phyloP scores from a whole-genome alignment of 2,113 vertebrate genomes.

The Passer montanus region DNA sequence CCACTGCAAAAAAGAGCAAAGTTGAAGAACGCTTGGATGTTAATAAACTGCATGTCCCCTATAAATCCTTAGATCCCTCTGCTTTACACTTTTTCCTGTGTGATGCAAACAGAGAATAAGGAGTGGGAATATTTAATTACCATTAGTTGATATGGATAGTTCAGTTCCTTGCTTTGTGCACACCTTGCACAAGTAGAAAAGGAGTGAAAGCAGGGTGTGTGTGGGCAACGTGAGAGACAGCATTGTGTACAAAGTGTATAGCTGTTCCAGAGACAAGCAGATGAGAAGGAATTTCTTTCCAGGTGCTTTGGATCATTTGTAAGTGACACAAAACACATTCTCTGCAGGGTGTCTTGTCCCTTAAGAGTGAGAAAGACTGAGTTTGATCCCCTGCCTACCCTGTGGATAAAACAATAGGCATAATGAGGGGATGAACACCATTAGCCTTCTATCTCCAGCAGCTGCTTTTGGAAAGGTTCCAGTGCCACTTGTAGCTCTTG shows the following conservation, averaged over 20 bases:
- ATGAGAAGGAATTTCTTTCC: neutral
- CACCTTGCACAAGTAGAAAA: neutral
- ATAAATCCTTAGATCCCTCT: neutral
- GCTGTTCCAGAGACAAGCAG: neutral
- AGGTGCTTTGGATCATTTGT: neutral
- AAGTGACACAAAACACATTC: neutral
- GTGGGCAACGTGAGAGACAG: neutral
- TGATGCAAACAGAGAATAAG: neutral
- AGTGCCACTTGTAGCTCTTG: rapidly evolving
- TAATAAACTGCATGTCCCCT: rapidly evolving
- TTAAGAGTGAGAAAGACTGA: neutral
- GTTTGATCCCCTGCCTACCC: neutral
- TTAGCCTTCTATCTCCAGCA: neutral
- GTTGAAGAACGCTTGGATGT: neutral
- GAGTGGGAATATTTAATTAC: neutral
- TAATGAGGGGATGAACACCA: rapidly evolving
- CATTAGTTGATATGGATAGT: neutral
- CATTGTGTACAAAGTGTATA: neutral
- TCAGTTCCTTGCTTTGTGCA: neutral
- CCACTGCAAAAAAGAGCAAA: neutral
- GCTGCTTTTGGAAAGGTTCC: neutral
- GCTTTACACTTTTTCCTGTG: neutral
- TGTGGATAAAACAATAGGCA: neutral
- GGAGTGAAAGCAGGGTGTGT: neutral
- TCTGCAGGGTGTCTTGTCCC: neutral